Percentiles rank a stretch among this genome's conserved stretches.
phyloP scores from a whole-genome alignment of 2,113 vertebrate genomes.

The Pseudolaguvia tuberculata region DNA sequence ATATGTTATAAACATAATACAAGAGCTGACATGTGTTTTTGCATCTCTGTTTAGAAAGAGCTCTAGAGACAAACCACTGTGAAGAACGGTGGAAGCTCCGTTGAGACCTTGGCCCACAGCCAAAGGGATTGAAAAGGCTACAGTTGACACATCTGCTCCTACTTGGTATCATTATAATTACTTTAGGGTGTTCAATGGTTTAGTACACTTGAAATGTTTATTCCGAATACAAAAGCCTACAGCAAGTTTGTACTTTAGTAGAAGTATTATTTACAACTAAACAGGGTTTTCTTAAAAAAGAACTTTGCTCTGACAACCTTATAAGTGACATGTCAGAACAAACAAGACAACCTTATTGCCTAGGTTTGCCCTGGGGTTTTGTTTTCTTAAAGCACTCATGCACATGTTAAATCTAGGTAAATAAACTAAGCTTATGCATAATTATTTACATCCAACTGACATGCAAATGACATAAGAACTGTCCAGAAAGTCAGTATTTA shows the following conservation, averaged over 20 bases:
- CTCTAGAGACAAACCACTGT: not conserved
- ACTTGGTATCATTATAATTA: too few relatives aligned
- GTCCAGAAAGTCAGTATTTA: not conserved
- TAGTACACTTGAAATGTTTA: not conserved
- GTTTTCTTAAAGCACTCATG: not conserved
- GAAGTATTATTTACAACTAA: not conserved
- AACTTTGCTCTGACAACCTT: not conserved
- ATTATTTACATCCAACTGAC: conserved; percentile 45
- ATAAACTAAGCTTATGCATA: conserved; percentile 30
- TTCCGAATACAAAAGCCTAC: not conserved
- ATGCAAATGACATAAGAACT: conserved; percentile 55
- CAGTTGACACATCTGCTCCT: not conserved
- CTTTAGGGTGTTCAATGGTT: not conserved
- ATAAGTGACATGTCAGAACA: not conserved
- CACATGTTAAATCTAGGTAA: conserved; percentile 18
- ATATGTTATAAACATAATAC: not conserved
- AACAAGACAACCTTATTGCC: not conserved
- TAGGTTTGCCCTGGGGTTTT: not conserved
- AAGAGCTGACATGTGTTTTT: not conserved
- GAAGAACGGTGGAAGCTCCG: not conserved
- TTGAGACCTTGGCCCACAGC: not conserved
- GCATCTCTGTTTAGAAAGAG: not conserved
- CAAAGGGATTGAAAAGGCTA: not conserved
- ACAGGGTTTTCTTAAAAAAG: not conserved
- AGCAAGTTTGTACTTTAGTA: not conserved